These are phyloP conservation scores for Conus ventricosus DNA, from an alignment of 1,140 invertebrate species.

Conservation along the genomic window DNA sequence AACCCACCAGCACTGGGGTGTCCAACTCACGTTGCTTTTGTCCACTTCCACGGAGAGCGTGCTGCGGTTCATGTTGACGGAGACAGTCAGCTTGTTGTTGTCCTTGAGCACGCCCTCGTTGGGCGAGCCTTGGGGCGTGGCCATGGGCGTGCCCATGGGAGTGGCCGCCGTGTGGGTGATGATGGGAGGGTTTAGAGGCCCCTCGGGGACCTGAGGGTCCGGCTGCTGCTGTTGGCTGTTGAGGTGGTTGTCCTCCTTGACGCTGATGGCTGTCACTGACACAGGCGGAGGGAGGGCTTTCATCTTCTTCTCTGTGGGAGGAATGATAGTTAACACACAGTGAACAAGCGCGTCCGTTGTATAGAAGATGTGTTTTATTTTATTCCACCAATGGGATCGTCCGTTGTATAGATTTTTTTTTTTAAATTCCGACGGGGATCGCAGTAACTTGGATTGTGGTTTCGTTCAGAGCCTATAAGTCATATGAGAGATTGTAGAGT, in stretches of 20 bases:
- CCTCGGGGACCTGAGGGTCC: constrained; percentile 33
- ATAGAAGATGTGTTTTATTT: too few species aligned
- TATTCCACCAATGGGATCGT: too few species aligned
- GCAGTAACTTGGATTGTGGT: too few species aligned
- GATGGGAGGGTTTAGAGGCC: constrained; percentile 81
- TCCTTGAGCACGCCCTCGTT: constrained; percentile 73
- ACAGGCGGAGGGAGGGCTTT: constrained; percentile 73
- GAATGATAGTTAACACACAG: neutral
- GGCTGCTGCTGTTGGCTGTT: neutral
- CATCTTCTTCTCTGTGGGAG: constrained; percentile 73
- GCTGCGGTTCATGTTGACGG: constrained; percentile 74
- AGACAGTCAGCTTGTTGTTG: constrained; percentile 76
- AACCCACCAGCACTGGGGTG: too few species aligned
- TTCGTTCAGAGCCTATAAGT: too few species aligned
- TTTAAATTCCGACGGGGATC: too few species aligned
- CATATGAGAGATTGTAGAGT: too few species aligned
- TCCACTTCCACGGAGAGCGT: constrained; percentile 79
- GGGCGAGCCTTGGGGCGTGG: constrained; percentile 84
- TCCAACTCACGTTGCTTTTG: constrained; percentile 77
- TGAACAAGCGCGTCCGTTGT: too few species aligned
- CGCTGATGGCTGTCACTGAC: constrained; percentile 47
- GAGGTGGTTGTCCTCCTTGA: constrained; percentile 14
- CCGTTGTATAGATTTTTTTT: too few species aligned
- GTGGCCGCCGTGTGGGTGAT: constrained; percentile 98
- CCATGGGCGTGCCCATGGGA: constrained; percentile 90